phyloP scores from a whole-genome alignment of 1,140 invertebrate species.

The Chionoecetes opilio region DNA sequence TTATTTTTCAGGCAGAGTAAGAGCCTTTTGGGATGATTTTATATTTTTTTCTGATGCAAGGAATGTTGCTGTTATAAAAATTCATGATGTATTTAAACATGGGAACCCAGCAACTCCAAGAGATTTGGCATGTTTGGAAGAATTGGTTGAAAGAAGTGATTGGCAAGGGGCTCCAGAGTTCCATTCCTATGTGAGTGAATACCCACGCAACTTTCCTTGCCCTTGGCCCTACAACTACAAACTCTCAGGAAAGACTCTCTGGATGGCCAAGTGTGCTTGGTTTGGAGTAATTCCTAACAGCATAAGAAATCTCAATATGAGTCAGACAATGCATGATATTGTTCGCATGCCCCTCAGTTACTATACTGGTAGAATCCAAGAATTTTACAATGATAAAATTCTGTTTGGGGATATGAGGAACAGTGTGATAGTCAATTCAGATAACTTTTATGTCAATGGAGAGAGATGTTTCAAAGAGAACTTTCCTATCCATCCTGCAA shows the following conservation, averaged over 20 bases:
- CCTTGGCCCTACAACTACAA: slow-evolving; percentile 41
- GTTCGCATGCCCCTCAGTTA: slow-evolving; percentile 64
- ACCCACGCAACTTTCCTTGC: slow-evolving; percentile 4
- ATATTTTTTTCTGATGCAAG: slow-evolving; percentile 66
- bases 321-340: no score
- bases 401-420: slow-evolving; percentile 69
- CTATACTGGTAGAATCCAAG: slow-evolving; percentile 50
- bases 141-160: not conserved
- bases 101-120: slow-evolving; percentile 24
- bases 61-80: slow-evolving; percentile 62
- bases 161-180: slow-evolving; percentile 41
- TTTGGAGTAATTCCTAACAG: slow-evolving; percentile 40
- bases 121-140: slow-evolving; percentile 38
- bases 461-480: slow-evolving; percentile 45
- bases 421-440: slow-evolving; percentile 52
- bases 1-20: slow-evolving; percentile 66
- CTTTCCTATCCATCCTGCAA: not conserved
- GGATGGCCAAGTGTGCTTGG: slow-evolving; percentile 63
- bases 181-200: slow-evolving; percentile 39
- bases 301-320: not conserved
- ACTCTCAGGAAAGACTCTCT: slow-evolving; percentile 52
- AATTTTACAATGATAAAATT: slow-evolving; percentile 53
- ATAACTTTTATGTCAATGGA: slow-evolving; percentile 53
- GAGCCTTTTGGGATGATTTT: slow-evolving; percentile 32
- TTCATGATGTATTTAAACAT: slow-evolving; percentile 42